A percentile compares a stretch with the other conserved stretches of the same genome.
phyloP scores from a whole-genome alignment of 2,113 vertebrate genomes.

The Coptodon rendalli region DNA sequence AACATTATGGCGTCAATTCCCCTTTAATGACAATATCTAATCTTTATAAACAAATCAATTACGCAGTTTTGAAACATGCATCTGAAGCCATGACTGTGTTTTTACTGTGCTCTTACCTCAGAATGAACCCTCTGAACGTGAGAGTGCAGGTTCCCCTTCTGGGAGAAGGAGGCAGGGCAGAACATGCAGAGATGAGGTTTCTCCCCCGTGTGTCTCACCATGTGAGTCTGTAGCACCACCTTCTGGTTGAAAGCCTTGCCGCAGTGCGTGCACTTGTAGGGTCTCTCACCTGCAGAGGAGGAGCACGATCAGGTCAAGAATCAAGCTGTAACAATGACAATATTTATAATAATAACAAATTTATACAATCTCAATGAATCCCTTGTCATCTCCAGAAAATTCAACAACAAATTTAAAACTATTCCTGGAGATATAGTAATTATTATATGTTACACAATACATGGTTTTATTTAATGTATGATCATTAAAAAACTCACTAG shows the following conservation, averaged over 20 bases:
- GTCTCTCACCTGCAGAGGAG: slow-evolving; percentile 80
- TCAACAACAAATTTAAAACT: neutral
- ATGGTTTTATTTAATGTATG: neutral
- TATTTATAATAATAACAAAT: neutral
- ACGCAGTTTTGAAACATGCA: neutral
- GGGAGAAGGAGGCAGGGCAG: slow-evolving; percentile 96
- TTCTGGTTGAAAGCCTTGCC: slow-evolving; percentile 99
- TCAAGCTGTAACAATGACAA: neutral
- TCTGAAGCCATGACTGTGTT: neutral
- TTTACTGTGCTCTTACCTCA: slow-evolving; percentile 74
- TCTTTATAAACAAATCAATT: neutral
- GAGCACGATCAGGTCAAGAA: neutral
- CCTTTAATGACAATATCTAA: neutral
- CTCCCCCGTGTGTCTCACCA: slow-evolving; percentile 95
- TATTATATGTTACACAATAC: neutral
- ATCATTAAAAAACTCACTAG: neutral
- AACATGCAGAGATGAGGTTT: slow-evolving; percentile 95
- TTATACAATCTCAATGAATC: neutral
- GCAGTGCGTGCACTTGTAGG: slow-evolving; percentile 88
- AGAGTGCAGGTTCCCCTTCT: slow-evolving; percentile 96
- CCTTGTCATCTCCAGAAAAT: neutral
- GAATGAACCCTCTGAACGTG: slow-evolving; percentile 96
- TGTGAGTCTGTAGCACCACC: slow-evolving; percentile 97
- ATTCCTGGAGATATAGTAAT: neutral
- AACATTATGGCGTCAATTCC: neutral